These are phyloP conservation scores for Pyrgilauda ruficollis DNA, from an alignment of 2,113 vertebrate species.

Conservation along the genomic window DNA sequence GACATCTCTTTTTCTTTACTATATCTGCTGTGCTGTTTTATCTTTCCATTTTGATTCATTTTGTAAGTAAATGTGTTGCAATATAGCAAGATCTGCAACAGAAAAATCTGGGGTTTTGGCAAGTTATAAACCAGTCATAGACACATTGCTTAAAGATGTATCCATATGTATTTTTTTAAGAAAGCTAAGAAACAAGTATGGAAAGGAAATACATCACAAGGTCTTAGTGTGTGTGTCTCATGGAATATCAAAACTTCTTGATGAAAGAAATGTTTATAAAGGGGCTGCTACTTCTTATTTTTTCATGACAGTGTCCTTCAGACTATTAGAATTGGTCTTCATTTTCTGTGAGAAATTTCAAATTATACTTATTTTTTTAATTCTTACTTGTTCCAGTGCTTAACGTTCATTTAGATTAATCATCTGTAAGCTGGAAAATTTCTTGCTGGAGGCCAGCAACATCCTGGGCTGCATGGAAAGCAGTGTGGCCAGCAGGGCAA, in stretches of 20 bases:
- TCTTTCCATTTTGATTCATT: background rate
- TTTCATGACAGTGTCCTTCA: background rate
- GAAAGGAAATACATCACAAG: background rate
- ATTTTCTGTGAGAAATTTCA: background rate
- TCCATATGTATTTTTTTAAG: background rate
- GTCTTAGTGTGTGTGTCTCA: background rate
- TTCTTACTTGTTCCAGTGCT: background rate
- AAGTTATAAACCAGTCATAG: background rate
- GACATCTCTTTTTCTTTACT: background rate
- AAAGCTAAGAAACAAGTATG: background rate
- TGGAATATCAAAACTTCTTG: background rate
- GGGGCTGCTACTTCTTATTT: background rate
- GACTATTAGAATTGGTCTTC: background rate
- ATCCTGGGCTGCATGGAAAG: background rate
- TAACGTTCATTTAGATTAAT: background rate
- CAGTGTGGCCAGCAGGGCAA: background rate
- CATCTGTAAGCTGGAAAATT: background rate
- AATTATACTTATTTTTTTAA: background rate
- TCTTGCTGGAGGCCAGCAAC: background rate
- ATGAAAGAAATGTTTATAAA: background rate
- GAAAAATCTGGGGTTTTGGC: background rate
- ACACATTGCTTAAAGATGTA: background rate
- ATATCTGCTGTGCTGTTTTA: background rate
- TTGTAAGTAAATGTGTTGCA: background rate
- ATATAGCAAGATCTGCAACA: background rate